Conservation (phyloP, 2,797 vertebrate species). For the Decapterus maruadsi region DNA sequence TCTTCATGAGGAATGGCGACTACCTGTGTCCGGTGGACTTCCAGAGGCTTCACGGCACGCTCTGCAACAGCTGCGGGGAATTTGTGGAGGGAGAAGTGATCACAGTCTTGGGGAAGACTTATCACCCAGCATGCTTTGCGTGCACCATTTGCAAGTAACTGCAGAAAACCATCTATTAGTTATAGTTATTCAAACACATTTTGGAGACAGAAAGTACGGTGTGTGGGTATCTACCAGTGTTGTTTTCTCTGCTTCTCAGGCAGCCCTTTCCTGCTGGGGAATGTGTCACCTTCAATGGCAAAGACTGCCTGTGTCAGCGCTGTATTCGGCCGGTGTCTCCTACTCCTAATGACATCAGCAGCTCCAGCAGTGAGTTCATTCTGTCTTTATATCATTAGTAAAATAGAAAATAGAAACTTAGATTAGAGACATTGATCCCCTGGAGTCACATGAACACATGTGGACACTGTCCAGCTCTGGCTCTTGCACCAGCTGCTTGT, state of each 20-base stretch:
- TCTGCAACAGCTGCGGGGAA: slow-evolving; percentile 94
- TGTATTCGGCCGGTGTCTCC: slow-evolving; percentile 91
- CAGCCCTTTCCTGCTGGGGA: slow-evolving; percentile 95
- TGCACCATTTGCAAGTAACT: slow-evolving; percentile 96
- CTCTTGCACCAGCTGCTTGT: slow-evolving; percentile 8
- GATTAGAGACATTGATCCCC: slow-evolving; percentile 29
- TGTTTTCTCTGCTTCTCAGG: slow-evolving; percentile 75
- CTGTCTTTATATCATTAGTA: neutral
- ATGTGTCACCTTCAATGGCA: slow-evolving; percentile 96
- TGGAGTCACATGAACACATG: neutral
- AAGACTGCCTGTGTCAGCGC: slow-evolving; percentile 94
- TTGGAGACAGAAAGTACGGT: too few relatives aligned
- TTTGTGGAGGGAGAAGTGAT: slow-evolving; percentile 97
- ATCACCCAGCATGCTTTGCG: slow-evolving; percentile 96
- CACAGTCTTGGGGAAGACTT: slow-evolving; percentile 95
- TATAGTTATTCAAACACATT: neutral
- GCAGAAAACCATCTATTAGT: neutral
- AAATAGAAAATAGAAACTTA: neutral
- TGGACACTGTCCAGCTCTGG: slow-evolving; percentile 19
- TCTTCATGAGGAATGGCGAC: slow-evolving; percentile 94
- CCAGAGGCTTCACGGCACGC: slow-evolving; percentile 95
- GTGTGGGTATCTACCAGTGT: neutral
- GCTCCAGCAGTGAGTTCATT: slow-evolving; percentile 88
- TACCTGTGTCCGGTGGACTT: slow-evolving; percentile 97
- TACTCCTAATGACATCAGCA: slow-evolving; percentile 82